These are phyloP conservation scores for Pyrrhia umbra DNA, from an alignment of 2,888 invertebrate species.

Conservation along the genomic window DNA sequence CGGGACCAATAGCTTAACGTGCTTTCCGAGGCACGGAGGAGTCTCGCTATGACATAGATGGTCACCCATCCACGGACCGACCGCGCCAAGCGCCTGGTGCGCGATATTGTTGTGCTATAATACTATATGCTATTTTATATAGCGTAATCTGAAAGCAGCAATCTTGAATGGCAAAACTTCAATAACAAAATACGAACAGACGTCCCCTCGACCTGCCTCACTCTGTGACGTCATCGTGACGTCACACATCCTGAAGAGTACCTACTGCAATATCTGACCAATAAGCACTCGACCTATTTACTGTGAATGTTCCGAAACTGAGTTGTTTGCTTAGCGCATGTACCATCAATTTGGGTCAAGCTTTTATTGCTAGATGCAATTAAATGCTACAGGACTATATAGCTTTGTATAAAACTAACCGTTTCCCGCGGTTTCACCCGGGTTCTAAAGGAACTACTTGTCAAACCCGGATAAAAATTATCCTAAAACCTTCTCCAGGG, in stretches of 20 bases:
- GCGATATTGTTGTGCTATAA: too few relatives aligned
- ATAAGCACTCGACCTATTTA: conserved; percentile 7
- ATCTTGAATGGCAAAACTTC: not conserved
- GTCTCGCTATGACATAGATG: too few relatives aligned
- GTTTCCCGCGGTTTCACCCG: not conserved
- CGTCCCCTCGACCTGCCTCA: not conserved
- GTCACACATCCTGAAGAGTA: not conserved
- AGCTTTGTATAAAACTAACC: not conserved
- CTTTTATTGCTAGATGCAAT: conserved; percentile 35
- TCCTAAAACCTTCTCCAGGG: too few relatives aligned
- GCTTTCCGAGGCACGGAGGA: too few relatives aligned
- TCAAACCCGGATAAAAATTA: too few relatives aligned
- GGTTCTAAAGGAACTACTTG: not conserved
- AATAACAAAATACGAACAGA: not conserved
- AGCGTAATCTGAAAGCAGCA: too few relatives aligned
- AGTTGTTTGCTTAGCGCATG: conserved; percentile 8
- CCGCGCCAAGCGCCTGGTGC: too few relatives aligned
- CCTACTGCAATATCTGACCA: not conserved
- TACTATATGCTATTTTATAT: too few relatives aligned
- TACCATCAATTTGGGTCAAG: conserved; percentile 34
- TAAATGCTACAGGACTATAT: not conserved
- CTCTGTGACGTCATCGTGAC: not conserved
- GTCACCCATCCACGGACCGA: too few relatives aligned
- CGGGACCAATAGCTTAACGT: too few relatives aligned
- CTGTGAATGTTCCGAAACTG: not conserved